Evolutionary conservation across 2,888 invertebrate species (phyloP), one percentile per base, ranked within the genome.

Genomic region (Trichopoda pennipes): DNA sequence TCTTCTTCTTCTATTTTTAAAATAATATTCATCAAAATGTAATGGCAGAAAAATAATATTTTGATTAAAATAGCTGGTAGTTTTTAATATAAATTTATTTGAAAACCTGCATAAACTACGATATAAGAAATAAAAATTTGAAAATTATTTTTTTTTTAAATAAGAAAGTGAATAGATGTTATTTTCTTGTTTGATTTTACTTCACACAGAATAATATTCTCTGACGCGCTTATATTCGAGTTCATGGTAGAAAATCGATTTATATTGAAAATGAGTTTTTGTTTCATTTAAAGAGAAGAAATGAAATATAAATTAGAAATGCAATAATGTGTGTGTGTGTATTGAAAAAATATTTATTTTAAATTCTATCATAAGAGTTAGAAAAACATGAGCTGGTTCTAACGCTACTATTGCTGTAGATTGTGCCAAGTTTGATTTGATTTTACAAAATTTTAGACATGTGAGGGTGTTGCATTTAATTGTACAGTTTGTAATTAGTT

Each of bases 341-440:
- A 23, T 55, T 42, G 19, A 42, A 61, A 16, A 4, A 28, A 17
- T 17, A 60, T 28, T 61, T 19, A 44, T 35, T 64, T 64, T 19
- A 12, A 73, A 61, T 73, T 61, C 12, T 61, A 53, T 53, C n/a
- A 38, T 49, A 38, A 42, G 16, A 19, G 28, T 53, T 53, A 3
- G 8, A 21, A 3, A 38, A n/a, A 47, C 58, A 16, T 35, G 42
- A 61, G 72, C 72, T 42, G 73, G 73, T 44, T 73, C 44, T 35
- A 19, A 21, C 4, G 53, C 63, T 42, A 19, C 44, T n/a, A 47
- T n/a, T 44, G 53, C 17, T 44, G n/a, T 19, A 73, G 55, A 44
- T 73, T 63, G 44, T 63, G 73, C 63, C 44, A 73, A 73, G 55
- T 73, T 73, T 53, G 60, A 38, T 61, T 61, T 61, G 42, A 10